Evolutionary conservation across 2,113 vertebrate species (phyloP), one percentile per base, ranked within the genome.

Genomic region (Lycocorax pyrrhopterus): DNA sequence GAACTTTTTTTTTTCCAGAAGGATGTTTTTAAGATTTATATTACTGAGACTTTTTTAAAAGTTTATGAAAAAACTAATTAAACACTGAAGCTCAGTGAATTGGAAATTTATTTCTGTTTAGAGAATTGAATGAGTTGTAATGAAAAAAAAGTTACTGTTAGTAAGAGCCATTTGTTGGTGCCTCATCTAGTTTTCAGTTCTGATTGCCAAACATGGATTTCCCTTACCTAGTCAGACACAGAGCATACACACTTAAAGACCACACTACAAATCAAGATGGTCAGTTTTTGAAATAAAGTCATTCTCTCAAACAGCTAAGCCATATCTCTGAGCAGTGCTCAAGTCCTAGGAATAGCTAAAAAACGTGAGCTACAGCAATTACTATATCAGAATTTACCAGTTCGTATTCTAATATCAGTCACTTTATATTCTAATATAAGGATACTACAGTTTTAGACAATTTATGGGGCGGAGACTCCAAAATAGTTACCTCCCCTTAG

Each of bases 1-100:
- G 46, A 83, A 72, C 12, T 21, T 86, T 33, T 41, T 56, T 56
- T 63, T 13, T 30, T 43, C 27, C n/a, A 82, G 62, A 83, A 8
- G 5, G 25, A 63, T 71, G 21, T 66, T 86, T 88, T 85, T 53
- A 91, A 90, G 76, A 96, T 92, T 89, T 91, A 33, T 87, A 66
- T 90, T 79, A 59, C 1, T 6, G 29, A 67, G 30, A 52, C 3
- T 68, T 73, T 59, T 19, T 2, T 2, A 29, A 26, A 96, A 90
- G 46, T 78, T 91, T 84, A 60, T 62, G 12, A 47, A 89, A 87
- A 94, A 67, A 27, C 16, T 87, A 91, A 92, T 93, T 88, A 90
- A 92, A 82, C 33, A 69, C 22, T 90, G 39, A 87, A 90, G 52
- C 14, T 62, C 63, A 68, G 64, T 53, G 37, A 95, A 91, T 5